phyloP scores from a whole-genome alignment of 1,140 invertebrate species.

The Trachymyrmex cornetzi region DNA sequence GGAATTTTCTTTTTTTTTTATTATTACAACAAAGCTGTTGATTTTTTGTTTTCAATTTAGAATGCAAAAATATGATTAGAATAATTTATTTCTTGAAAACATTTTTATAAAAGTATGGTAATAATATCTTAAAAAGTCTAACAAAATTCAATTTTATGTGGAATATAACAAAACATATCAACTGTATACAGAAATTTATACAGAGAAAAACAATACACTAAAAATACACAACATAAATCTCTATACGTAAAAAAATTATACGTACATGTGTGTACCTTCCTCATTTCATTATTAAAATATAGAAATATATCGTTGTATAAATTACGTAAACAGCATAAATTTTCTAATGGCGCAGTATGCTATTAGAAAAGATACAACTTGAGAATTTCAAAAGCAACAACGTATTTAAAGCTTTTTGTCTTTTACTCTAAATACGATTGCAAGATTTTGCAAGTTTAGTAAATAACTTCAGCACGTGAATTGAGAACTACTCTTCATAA shows the following conservation, averaged over 20 bases:
- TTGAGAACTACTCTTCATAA: not conserved
- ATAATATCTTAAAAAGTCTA: not conserved
- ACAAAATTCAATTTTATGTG: conserved; percentile 16
- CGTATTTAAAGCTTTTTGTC: not conserved
- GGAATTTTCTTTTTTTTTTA: not conserved
- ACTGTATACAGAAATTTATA: conserved; percentile 15
- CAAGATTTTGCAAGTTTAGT: not conserved
- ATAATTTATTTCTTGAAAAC: conserved; percentile 2
- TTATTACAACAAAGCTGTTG: not conserved
- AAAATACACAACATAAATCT: conserved; percentile 27
- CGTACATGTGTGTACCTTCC: not conserved
- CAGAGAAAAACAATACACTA: conserved; percentile 19
- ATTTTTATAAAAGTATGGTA: not conserved
- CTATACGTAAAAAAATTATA: conserved; percentile 9
- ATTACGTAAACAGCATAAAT: conserved; percentile 9
- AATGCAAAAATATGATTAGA: conserved; percentile 12
- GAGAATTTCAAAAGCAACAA: not conserved
- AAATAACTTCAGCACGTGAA: conserved; percentile 6
- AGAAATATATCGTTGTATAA: conserved; percentile 17
- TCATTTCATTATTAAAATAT: conserved; percentile 30
- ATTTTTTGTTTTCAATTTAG: conserved; percentile 5
- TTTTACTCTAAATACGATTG: conserved; percentile 21
- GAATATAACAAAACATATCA: conserved; percentile 17
- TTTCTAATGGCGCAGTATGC: not conserved
- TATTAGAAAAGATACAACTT: conserved; percentile 12